Evolutionary conservation across 2,888 invertebrate genomes (phyloP).

Genomic region (Philonicus albiceps): DNA sequence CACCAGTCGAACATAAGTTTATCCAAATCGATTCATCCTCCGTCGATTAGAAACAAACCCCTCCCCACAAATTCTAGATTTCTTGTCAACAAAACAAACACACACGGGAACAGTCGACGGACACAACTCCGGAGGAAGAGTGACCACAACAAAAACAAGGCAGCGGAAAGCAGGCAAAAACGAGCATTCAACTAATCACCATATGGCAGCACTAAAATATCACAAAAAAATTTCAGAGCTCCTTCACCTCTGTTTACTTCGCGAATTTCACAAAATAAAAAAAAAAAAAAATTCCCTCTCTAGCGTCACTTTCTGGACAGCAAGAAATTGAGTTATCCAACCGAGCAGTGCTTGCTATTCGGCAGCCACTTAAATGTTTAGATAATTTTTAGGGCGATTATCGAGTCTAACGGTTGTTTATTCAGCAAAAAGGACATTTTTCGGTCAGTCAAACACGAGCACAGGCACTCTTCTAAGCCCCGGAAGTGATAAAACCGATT

Average conservation of each 20-base stretch:
- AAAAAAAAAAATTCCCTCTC: not conserved
- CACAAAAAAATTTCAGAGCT: conserved; percentile 7
- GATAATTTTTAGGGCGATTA: not conserved
- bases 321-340: not conserved
- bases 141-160: not conserved
- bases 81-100: not conserved
- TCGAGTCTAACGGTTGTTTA: not conserved
- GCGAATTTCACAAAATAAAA: not conserved
- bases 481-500: conserved; percentile 12
- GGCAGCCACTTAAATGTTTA: not conserved
- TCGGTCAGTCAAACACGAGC: not conserved
- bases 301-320: not conserved
- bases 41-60: not conserved
- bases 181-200: conserved; percentile 14
- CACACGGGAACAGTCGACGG: not conserved
- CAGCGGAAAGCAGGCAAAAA: not conserved
- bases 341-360: not conserved
- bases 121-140: not conserved
- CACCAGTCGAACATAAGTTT: not conserved
- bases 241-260: not conserved
- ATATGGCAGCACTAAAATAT: conserved; percentile 34
- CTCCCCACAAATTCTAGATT: not conserved
- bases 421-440: not conserved
- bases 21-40: not conserved
- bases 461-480: not conserved